Evolutionary conservation across 2,797 vertebrate species (phyloP).

Genomic region (Holocentrus rufus): DNA sequence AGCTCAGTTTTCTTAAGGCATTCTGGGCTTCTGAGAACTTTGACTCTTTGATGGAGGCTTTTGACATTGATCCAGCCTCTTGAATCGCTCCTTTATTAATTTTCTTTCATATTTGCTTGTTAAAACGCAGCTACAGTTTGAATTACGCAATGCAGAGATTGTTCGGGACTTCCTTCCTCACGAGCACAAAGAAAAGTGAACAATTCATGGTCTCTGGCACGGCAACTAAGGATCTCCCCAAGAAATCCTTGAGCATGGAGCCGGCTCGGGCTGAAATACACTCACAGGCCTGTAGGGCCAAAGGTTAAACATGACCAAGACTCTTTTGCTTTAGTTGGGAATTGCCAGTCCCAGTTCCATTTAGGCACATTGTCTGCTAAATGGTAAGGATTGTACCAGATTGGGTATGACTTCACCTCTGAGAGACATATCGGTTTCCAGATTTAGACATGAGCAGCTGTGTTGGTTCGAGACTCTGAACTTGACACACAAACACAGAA

Average conservation of each 20-base stretch:
- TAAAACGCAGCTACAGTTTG: neutral
- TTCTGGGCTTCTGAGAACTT: no score
- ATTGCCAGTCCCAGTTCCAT: neutral
- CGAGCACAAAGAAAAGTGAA: neutral
- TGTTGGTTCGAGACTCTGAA: neutral
- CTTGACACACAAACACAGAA: conserved; percentile 2
- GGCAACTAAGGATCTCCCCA: neutral
- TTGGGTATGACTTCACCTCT: conserved; percentile 14
- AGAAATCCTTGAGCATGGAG: neutral
- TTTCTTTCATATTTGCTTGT: neutral
- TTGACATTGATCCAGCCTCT: no score
- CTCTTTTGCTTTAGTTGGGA: neutral
- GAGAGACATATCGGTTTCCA: conserved; percentile 7
- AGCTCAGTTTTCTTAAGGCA: no score
- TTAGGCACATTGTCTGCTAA: no score
- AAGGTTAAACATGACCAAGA: neutral
- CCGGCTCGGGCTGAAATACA: neutral
- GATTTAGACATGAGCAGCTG: conserved; percentile 5
- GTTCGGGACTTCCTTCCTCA: neutral
- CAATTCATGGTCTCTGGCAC: neutral
- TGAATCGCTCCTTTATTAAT: neutral
- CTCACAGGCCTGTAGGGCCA: neutral
- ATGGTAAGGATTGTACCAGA: neutral
- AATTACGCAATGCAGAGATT: neutral
- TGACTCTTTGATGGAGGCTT: no score